phyloP scores from a whole-genome alignment of 2,797 vertebrate species.

The Crypturellus tataupa region DNA sequence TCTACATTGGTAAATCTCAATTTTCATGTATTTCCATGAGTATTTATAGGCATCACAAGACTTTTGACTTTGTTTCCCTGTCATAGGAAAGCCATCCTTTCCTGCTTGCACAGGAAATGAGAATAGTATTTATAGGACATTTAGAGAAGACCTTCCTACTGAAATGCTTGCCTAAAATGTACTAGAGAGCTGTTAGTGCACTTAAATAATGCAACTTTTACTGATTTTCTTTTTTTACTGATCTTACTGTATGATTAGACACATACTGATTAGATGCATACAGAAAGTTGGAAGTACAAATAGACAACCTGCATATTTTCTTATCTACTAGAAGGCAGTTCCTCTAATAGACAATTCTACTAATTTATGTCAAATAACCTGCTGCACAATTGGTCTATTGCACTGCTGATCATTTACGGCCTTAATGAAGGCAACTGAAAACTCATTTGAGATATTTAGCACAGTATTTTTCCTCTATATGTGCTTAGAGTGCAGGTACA shows the following conservation, averaged over 20 bases:
- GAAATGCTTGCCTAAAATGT: background rate
- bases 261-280: background rate
- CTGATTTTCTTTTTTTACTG: background rate
- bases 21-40: constrained; percentile 32
- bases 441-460: background rate
- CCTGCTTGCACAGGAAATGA: background rate
- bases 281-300: background rate
- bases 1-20: constrained; percentile 37
- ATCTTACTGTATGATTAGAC: background rate
- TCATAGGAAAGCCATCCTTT: background rate
- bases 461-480: background rate
- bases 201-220: background rate
- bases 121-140: background rate
- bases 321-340: background rate
- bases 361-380: background rate
- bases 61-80: background rate
- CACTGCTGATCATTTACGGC: background rate
- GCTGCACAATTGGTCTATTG: background rate
- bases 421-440: background rate
- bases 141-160: constrained; percentile 20
- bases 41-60: constrained; percentile 24
- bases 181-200: background rate
- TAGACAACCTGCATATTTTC: background rate
- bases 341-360: background rate
- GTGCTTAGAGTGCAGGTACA: background rate